phyloP scores from a whole-genome alignment of 2,113 vertebrate species.

The Porphyrio hochstetteri region DNA sequence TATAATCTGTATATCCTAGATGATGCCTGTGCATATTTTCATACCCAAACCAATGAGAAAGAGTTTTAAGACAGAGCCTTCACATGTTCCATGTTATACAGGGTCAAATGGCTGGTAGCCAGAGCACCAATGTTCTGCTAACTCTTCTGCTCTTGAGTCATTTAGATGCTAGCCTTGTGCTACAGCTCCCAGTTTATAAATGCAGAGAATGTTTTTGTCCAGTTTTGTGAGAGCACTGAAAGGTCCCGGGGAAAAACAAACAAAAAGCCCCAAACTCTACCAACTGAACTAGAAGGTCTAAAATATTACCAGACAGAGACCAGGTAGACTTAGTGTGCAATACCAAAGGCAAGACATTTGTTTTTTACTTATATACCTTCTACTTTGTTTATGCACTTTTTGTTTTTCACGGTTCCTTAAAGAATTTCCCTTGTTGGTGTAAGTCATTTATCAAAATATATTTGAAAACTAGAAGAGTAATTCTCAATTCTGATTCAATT shows the following conservation, averaged over 20 bases:
- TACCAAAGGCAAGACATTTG: neutral
- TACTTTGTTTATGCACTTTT: neutral
- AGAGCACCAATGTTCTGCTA: neutral
- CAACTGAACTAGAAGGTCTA: neutral
- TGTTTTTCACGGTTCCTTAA: neutral
- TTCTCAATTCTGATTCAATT: neutral
- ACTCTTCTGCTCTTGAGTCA: neutral
- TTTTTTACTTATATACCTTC: neutral
- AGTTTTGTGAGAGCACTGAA: neutral
- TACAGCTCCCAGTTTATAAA: neutral
- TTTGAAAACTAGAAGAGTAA: neutral
- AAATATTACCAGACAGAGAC: neutral
- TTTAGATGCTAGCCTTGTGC: neutral
- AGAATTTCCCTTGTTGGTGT: neutral
- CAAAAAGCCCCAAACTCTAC: neutral
- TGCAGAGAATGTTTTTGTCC: neutral
- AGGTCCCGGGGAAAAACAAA: neutral
- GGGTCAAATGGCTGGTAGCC: neutral
- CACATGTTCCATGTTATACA: neutral
- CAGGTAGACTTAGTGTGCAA: neutral
- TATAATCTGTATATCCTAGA: neutral
- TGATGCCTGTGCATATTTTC: neutral
- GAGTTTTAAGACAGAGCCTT: neutral
- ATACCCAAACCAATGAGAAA: neutral
- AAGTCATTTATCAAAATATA: constrained; percentile 18